These are phyloP conservation scores for Saccopteryx leptura DNA, from an alignment of 2,113 vertebrate genomes.

Conservation along the genomic window DNA sequence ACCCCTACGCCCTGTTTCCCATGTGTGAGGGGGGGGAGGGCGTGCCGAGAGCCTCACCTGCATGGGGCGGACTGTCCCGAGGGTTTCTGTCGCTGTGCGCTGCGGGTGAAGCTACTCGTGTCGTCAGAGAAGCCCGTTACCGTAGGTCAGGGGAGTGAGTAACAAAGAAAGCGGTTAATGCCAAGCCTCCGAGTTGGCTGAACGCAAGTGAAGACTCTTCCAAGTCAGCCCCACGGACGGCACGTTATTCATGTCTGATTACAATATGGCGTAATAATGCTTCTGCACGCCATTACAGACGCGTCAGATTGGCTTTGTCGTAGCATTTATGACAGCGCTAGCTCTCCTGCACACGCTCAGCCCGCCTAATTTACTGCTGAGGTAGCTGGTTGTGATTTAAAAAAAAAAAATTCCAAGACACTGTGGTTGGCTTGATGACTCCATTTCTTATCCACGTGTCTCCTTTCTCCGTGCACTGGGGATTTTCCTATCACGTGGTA, in stretches of 20 bases:
- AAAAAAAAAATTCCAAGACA: background rate
- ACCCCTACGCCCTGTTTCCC: rapidly evolving
- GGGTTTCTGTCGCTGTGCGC: background rate
- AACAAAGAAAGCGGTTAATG: background rate
- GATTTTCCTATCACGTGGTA: background rate
- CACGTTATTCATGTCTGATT: slow-evolving; percentile 45
- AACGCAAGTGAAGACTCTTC: background rate
- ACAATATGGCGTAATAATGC: background rate
- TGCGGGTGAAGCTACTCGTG: background rate
- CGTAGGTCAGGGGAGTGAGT: background rate
- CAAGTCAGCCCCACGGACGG: background rate
- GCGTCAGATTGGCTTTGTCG: slow-evolving; percentile 45
- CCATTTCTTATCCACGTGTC: background rate
- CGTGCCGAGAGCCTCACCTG: background rate
- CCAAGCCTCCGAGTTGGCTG: background rate
- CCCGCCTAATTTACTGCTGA: slow-evolving; percentile 58
- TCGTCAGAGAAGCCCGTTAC: background rate
- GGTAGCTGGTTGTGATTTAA: background rate
- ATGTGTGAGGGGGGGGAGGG: background rate
- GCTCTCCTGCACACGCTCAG: slow-evolving; percentile 2
- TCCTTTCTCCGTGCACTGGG: background rate
- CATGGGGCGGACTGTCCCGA: background rate
- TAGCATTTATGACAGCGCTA: slow-evolving; percentile 36
- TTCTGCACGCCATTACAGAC: slow-evolving; percentile 47
- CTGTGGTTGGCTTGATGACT: background rate